A percentile compares a stretch with the other conserved stretches of the same genome.
These are phyloP conservation scores for Bradypus variegatus DNA, from an alignment of 2,797 vertebrate genomes.

Conservation along the genomic window DNA sequence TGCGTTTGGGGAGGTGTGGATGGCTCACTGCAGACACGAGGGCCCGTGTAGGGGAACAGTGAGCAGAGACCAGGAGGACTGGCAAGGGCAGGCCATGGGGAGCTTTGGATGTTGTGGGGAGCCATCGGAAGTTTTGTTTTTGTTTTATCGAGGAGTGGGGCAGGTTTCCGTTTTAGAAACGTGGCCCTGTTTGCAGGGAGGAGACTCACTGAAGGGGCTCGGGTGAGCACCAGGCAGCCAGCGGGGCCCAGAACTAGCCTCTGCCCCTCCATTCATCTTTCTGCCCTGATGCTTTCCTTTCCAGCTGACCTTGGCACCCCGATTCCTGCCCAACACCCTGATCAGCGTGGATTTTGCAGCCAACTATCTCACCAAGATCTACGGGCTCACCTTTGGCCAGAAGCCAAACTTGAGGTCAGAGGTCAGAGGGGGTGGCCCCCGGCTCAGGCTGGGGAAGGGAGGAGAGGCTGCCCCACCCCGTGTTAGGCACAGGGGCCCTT, in stretches of 20 bases:
- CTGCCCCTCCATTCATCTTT: not conserved
- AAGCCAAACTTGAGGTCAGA: constrained; percentile 91
- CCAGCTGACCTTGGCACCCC: constrained; percentile 90
- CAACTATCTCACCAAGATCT: constrained; percentile 93
- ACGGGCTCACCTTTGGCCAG: constrained; percentile 91
- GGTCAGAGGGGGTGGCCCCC: constrained; percentile 15
- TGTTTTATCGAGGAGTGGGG: not conserved
- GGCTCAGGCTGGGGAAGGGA: not conserved
- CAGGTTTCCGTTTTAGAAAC: not conserved
- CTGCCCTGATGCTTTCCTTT: constrained; percentile 50
- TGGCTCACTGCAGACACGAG: not conserved
- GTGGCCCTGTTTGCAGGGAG: not conserved
- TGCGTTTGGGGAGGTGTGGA: not conserved
- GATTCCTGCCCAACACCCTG: constrained; percentile 86
- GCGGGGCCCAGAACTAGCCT: not conserved
- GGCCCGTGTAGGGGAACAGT: not conserved
- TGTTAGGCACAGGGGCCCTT: not conserved
- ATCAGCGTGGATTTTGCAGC: constrained; percentile 96
- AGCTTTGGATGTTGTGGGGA: not conserved
- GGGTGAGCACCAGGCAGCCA: not conserved
- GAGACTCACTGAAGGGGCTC: not conserved
- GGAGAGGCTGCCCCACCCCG: not conserved
- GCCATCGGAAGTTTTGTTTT: not conserved
- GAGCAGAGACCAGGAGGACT: not conserved
- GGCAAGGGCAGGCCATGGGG: not conserved